Evolutionary conservation across 1,140 invertebrate species (phyloP), one percentile per base, ranked within the genome.

Genomic region (Schlechtendalia chinensis): DNA sequence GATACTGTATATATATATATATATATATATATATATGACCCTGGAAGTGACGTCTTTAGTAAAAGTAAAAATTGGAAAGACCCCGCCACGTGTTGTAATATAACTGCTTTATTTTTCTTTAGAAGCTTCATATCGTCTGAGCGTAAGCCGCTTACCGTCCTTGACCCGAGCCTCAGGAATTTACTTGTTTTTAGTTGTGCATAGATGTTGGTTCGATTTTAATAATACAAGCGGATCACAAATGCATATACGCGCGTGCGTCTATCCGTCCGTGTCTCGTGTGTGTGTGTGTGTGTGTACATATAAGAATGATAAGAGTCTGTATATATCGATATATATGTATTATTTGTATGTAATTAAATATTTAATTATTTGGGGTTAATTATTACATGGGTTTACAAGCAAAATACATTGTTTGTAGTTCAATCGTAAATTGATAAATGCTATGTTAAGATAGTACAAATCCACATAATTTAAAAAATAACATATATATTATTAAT

Each of bases 51-150:
- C 39, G 56, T 63, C 39, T 79, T 79, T 61, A 50, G 75, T 79
- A 79, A 79, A 79, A 79, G 75, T 79, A 79, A 79, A 79, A 79
- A 63, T 59, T 58, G 75, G 61, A 79, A 79, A 32, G 61, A 58
- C 75, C 75, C 39, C n/a, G 39, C 58, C 39, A 59, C 39, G 58
- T 79, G 75, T 79, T 79, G 75, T 79, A 79, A 79, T 54, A 79
- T 63, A 79, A 79, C 75, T 79, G 58, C 75, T 79, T 63, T 61
- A 79, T 79, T 79, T 79, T 79, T 61, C 75, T 79, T 79, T 5
- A 19, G 75, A 39, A 79, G 59, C 75, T 79, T 79, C 58, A 22
- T 27, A 19, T 75, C 75, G 39, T 61, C 72, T 39, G 32, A 4
- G 32, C 75, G 61, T 50, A 79, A 24, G 75, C 39, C 75, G 58